These are phyloP conservation scores for Drosophila mauritiana DNA, from an alignment of 1,140 invertebrate genomes.

Conservation along the genomic window DNA sequence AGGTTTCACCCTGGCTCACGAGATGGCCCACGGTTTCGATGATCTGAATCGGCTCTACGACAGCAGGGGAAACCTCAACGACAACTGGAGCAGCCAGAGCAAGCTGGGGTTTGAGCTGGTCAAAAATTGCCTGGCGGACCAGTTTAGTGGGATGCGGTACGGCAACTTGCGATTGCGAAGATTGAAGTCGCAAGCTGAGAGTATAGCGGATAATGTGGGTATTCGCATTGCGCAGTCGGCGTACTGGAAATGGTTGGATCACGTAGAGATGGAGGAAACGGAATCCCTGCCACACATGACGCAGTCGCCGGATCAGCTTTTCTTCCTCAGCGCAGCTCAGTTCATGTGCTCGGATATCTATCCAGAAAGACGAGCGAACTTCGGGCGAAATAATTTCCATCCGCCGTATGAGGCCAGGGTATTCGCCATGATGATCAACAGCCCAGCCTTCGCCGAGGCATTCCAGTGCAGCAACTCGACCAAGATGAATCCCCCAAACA, in stretches of 20 bases:
- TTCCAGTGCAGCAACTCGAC: constrained; percentile 91
- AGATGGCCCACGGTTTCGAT: constrained; percentile 89
- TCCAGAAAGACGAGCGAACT: constrained; percentile 2
- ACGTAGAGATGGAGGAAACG: constrained; percentile 84
- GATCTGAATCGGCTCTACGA: constrained; percentile 88
- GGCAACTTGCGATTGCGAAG: constrained; percentile 88
- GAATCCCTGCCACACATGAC: constrained; percentile 90
- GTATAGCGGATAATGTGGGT: constrained; percentile 97
- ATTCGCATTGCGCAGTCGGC: constrained; percentile 95
- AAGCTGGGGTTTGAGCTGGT: constrained; percentile 93
- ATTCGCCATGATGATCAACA: constrained; percentile 94
- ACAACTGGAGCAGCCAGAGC: constrained; percentile 95
- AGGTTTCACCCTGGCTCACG: constrained; percentile 92
- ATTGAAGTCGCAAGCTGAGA: constrained; percentile 91
- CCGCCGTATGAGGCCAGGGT: constrained; percentile 92
- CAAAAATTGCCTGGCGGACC: constrained; percentile 95
- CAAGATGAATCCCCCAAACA: constrained; percentile 95
- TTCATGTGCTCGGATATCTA: constrained; percentile 59
- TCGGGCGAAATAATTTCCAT: constrained; percentile 91
- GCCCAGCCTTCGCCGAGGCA: constrained; percentile 92
- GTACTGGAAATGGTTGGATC: constrained; percentile 87
- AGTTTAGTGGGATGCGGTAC: constrained; percentile 91
- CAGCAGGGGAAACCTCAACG: constrained; percentile 88
- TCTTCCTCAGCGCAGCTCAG: constrained; percentile 97
- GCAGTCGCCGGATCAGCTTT: constrained; percentile 93